phyloP scores from a whole-genome alignment of 2,113 vertebrate species.

The Tympanuchus pallidicinctus region DNA sequence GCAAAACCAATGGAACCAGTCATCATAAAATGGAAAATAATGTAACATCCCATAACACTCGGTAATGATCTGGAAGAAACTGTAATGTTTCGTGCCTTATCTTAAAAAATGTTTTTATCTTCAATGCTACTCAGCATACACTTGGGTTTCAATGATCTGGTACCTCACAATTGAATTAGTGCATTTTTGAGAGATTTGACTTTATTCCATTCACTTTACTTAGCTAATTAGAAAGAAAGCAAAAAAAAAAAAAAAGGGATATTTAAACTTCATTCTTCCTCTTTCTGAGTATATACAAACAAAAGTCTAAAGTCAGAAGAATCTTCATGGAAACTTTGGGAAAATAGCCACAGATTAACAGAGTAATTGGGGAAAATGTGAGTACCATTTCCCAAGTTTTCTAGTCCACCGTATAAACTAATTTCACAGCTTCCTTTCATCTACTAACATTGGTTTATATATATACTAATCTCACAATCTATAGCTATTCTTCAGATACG shows the following conservation, averaged over 20 bases:
- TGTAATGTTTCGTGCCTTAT: neutral
- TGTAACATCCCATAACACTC: neutral
- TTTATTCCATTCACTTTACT: neutral
- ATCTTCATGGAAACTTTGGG: neutral
- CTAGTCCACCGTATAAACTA: neutral
- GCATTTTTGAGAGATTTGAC: neutral
- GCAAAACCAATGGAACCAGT: conserved; percentile 13
- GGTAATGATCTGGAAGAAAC: neutral
- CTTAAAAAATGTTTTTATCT: neutral
- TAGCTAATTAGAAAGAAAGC: neutral
- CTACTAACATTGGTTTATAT: neutral
- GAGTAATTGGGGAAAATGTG: neutral
- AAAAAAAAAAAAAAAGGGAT: neutral
- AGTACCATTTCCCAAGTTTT: neutral
- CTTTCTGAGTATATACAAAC: neutral
- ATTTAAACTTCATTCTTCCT: neutral
- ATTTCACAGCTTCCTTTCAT: neutral
- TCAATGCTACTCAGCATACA: neutral
- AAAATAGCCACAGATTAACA: neutral
- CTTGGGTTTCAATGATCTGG: neutral
- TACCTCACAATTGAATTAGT: neutral
- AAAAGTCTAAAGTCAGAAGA: neutral
- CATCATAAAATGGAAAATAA: conserved; percentile 4
- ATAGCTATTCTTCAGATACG: neutral
- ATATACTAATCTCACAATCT: neutral